phyloP scores from a whole-genome alignment of 2,888 invertebrate genomes.

The Oligia strigilis region DNA sequence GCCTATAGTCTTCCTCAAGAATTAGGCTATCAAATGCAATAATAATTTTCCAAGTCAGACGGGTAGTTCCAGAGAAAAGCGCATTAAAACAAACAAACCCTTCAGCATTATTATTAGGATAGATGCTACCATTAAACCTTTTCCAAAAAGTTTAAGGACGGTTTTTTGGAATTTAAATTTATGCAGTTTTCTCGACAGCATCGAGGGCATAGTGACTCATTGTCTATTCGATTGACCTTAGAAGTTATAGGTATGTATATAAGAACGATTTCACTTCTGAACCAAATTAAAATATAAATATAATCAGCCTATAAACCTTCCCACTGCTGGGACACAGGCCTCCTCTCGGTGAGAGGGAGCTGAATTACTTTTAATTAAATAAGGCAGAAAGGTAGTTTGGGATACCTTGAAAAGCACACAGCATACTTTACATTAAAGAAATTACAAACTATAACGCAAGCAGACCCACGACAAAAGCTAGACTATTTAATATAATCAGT shows the following conservation, averaged over 20 bases:
- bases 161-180: background rate
- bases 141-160: too few relatives aligned
- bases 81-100: too few relatives aligned
- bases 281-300: too few relatives aligned
- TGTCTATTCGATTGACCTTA: background rate
- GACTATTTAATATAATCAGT: slow-evolving; percentile 6
- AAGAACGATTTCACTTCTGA: background rate
- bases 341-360: too few relatives aligned
- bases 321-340: too few relatives aligned
- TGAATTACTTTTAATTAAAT: background rate
- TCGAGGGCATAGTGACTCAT: background rate
- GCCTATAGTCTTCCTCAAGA: too few relatives aligned
- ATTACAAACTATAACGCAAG: background rate
- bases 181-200: background rate
- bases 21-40: too few relatives aligned
- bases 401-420: background rate
- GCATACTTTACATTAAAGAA: background rate
- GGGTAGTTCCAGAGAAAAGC: too few relatives aligned
- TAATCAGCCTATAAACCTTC: too few relatives aligned
- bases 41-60: too few relatives aligned
- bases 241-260: background rate
- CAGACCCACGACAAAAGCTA: background rate
- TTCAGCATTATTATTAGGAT: too few relatives aligned
- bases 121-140: too few relatives aligned
- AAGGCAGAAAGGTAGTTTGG: background rate